These are phyloP conservation scores for Halichondria panicea DNA, from an alignment of 37 sponge, comb jelly and placozoan genomes.

Conservation along the genomic window DNA sequence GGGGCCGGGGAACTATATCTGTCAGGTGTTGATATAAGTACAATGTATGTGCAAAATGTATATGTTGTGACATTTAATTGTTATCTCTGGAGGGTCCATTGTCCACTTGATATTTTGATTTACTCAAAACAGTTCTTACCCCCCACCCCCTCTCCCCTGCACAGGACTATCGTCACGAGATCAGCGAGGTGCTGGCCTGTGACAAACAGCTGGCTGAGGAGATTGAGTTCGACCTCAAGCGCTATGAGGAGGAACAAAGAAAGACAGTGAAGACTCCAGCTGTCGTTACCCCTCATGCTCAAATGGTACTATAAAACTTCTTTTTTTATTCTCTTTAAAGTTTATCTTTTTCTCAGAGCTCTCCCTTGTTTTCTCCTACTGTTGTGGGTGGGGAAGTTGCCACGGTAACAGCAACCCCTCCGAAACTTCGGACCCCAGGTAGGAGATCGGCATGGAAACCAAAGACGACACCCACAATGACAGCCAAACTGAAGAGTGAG, in stretches of 20 bases:
- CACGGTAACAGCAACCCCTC: conserved; percentile 31
- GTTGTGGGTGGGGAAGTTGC: conserved; percentile 13
- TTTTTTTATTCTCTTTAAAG: background rate
- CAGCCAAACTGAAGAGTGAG: conserved; percentile 9
- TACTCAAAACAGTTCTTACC: too few species aligned
- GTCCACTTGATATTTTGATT: background rate
- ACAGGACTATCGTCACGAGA: conserved; percentile 17
- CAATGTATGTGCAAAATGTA: too few species aligned
- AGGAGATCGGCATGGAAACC: background rate
- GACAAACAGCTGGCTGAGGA: conserved; percentile 86
- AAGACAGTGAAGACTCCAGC: conserved; percentile 21
- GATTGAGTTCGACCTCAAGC: conserved; percentile 83
- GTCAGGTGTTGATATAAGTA: too few species aligned
- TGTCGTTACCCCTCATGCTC: conserved; percentile 44
- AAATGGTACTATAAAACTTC: background rate
- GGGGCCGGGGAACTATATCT: too few species aligned
- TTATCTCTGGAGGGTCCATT: background rate
- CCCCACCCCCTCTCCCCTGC: too few species aligned
- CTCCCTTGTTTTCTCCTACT: conserved; percentile 49
- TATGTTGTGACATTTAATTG: too few species aligned
- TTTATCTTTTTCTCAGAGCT: conserved; percentile 10
- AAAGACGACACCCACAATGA: background rate
- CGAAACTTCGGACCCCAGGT: conserved; percentile 13
- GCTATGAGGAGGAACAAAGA: conserved; percentile 78
- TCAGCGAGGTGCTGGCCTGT: conserved; percentile 60